Conservation (phyloP, 1,140 invertebrate genomes). For the Cardiocondyla obscurior region DNA sequence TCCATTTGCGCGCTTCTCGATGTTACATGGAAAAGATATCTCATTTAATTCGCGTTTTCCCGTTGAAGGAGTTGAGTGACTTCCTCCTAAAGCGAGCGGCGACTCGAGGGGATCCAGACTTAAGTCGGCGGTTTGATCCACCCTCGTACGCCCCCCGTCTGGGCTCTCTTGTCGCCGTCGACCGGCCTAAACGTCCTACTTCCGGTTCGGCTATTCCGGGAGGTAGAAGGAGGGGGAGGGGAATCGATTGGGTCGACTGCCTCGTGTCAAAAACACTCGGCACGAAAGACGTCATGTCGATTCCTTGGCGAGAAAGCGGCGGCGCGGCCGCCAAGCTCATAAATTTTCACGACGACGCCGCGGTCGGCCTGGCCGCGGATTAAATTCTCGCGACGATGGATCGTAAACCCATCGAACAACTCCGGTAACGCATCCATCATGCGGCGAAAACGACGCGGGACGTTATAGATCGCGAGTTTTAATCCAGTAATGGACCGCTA, state of each 20-base stretch:
- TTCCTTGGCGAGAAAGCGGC: constrained; percentile 39
- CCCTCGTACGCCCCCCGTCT: background rate
- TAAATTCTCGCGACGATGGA: constrained; percentile 40
- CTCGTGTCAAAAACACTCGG: constrained; percentile 67
- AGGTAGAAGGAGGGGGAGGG: too few species aligned
- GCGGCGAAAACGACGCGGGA: background rate
- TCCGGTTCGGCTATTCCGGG: constrained; percentile 61
- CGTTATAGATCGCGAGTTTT: constrained; percentile 7
- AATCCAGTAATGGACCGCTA: background rate
- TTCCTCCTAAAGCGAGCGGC: background rate
- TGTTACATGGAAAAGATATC: background rate
- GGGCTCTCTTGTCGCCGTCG: constrained; percentile 45
- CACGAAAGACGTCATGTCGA: constrained; percentile 55
- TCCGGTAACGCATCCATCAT: constrained; percentile 30
- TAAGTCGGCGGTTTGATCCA: constrained; percentile 35
- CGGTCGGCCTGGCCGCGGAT: background rate
- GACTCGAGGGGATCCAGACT: constrained; percentile 21
- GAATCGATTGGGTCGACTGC: constrained; percentile 59
- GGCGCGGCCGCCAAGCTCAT: constrained; percentile 40
- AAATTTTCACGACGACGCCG: constrained; percentile 48
- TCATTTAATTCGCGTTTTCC: constrained; percentile 8
- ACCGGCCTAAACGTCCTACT: constrained; percentile 62
- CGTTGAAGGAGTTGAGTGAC: constrained; percentile 24
- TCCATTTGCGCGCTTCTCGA: background rate
- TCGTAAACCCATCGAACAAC: constrained; percentile 21